Conservation (phyloP, 2,113 vertebrate genomes). For the Struthidea cinerea region DNA sequence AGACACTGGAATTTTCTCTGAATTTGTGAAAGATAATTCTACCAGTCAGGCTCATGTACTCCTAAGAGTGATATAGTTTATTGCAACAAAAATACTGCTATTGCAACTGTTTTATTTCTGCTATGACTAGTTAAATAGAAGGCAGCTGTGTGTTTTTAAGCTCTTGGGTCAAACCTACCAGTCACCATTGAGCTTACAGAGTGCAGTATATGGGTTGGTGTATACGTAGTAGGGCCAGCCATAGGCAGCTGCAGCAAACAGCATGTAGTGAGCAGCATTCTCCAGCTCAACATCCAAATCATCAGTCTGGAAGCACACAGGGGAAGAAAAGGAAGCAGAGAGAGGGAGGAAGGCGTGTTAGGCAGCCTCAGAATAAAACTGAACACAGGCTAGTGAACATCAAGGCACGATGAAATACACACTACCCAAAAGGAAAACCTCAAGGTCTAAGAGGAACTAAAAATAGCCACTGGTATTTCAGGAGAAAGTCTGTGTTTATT, state of each 20-base stretch:
- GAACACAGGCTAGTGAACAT: not conserved
- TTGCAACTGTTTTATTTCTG: not conserved
- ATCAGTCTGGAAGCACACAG: slow-evolving; percentile 64
- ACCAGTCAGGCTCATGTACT: not conserved
- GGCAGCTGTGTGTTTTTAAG: not conserved
- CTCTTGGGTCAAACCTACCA: slow-evolving; percentile 76
- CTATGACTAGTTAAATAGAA: not conserved
- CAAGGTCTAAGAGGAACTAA: not conserved
- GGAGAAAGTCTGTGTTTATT: not conserved
- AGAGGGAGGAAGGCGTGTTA: not conserved
- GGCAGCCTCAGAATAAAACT: not conserved
- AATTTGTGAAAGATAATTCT: not conserved
- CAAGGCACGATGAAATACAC: not conserved
- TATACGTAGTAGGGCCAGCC: slow-evolving; percentile 94
- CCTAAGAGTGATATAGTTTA: not conserved
- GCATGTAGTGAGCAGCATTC: slow-evolving; percentile 88
- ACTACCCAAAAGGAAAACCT: not conserved
- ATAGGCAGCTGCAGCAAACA: slow-evolving; percentile 90
- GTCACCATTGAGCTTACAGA: slow-evolving; percentile 86
- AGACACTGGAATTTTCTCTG: not conserved
- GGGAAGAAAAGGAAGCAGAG: not conserved
- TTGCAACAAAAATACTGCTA: not conserved
- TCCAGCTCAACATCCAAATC: slow-evolving; percentile 86
- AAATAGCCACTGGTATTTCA: not conserved
- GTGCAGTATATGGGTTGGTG: slow-evolving; percentile 82